Conservation (phyloP, 2,113 vertebrate genomes). For the Hippopotamus amphibius region DNA sequence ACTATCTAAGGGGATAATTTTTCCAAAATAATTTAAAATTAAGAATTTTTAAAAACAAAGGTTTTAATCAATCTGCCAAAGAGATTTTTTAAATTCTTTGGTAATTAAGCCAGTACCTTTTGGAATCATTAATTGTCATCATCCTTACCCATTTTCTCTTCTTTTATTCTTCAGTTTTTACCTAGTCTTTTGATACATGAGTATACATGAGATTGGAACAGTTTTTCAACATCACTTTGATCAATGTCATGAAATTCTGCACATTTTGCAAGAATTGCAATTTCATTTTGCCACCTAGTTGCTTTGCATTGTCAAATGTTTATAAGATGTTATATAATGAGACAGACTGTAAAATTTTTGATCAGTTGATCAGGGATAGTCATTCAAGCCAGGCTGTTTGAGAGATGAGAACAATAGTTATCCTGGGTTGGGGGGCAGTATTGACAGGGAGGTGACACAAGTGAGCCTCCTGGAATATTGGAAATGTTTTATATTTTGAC, state of each 20-base stretch:
- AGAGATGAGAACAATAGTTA: not conserved
- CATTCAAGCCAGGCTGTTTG: not conserved
- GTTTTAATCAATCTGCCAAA: not conserved
- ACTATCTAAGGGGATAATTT: not conserved
- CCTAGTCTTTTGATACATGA: not conserved
- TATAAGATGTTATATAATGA: not conserved
- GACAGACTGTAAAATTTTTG: not conserved
- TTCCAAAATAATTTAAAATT: not conserved
- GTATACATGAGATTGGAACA: not conserved
- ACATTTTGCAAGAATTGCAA: not conserved
- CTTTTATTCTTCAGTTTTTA: not conserved
- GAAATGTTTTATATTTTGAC: not conserved
- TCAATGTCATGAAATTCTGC: not conserved
- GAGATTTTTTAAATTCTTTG: not conserved
- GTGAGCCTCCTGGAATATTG: not conserved
- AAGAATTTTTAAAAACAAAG: not conserved
- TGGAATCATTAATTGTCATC: not conserved
- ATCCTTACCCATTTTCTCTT: not conserved
- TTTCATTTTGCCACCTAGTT: not conserved
- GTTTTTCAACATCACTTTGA: not conserved
- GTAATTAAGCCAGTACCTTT: not conserved
- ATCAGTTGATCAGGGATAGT: not conserved
- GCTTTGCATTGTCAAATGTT: not conserved
- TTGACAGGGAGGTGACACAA: not conserved
- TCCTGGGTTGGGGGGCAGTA: not conserved